phyloP scores from a whole-genome alignment of 1,140 invertebrate species.

The Chrysopa pallens region DNA sequence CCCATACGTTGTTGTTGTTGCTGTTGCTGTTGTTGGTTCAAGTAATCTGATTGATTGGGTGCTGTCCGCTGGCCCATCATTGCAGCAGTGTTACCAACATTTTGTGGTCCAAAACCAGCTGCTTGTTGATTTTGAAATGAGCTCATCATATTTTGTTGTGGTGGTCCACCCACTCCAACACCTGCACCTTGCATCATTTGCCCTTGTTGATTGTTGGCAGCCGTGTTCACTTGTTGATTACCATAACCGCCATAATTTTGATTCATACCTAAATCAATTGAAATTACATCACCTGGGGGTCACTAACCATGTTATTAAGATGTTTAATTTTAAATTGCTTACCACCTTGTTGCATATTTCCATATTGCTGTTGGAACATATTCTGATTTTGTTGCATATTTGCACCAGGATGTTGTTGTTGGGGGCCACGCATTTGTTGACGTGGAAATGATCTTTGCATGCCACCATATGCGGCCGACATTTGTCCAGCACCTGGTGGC shows the following conservation, averaged over 20 bases:
- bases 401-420: conserved; percentile 16
- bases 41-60: conserved; percentile 1
- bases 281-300: no score
- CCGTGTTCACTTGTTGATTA: conserved; percentile 13
- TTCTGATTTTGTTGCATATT: conserved; percentile 20
- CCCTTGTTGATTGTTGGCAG: conserved; percentile 16
- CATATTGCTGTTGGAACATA: conserved; percentile 20
- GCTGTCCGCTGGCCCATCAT: background rate
- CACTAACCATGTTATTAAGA: background rate
- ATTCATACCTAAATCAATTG: conserved; percentile 9
- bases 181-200: conserved; percentile 15
- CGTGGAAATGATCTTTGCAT: conserved; percentile 15
- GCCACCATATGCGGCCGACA: conserved; percentile 12
- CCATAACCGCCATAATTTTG: conserved; percentile 19
- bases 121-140: background rate
- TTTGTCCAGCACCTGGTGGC: conserved; percentile 9
- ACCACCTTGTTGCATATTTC: conserved; percentile 13
- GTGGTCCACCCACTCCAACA: background rate
- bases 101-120: background rate
- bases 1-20: background rate
- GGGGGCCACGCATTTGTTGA: conserved; percentile 12
- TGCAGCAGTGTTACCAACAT: background rate
- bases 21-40: background rate
- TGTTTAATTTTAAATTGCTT: background rate
- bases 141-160: conserved; percentile 9